These are phyloP conservation scores for Xestia sexstrigata DNA, from an alignment of 2,888 invertebrate species.

Conservation along the genomic window DNA sequence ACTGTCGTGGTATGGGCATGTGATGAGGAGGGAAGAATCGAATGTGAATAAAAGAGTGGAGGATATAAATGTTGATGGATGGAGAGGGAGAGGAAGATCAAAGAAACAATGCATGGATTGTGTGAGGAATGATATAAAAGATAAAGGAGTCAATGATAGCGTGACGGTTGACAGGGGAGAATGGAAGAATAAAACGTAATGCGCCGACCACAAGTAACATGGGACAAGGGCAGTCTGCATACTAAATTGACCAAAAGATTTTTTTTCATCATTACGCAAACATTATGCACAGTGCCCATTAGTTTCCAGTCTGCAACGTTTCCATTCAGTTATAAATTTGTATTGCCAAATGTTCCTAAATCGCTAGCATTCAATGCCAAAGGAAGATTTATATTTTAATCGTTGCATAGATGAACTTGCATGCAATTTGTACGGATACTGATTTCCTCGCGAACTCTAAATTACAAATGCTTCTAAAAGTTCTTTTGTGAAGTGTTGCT, in stretches of 20 bases:
- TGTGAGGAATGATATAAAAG: too few relatives aligned
- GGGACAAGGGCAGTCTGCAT: neutral
- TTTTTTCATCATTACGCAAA: slow-evolving; percentile 1
- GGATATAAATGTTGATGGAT: too few relatives aligned
- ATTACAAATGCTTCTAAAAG: too few relatives aligned
- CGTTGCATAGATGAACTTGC: slow-evolving; percentile 6
- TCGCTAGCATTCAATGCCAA: slow-evolving; percentile 28
- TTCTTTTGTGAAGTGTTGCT: neutral
- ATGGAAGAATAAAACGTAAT: too few relatives aligned
- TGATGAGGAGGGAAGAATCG: too few relatives aligned
- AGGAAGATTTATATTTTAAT: slow-evolving; percentile 20
- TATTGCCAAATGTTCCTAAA: slow-evolving; percentile 33
- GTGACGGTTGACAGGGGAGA: too few relatives aligned
- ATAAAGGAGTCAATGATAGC: too few relatives aligned
- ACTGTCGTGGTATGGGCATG: too few relatives aligned
- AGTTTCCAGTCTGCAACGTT: slow-evolving; percentile 17
- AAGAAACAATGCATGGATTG: too few relatives aligned
- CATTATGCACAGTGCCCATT: slow-evolving; percentile 27
- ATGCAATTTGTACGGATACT: slow-evolving; percentile 12
- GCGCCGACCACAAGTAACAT: too few relatives aligned
- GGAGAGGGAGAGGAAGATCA: too few relatives aligned
- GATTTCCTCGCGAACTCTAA: neutral
- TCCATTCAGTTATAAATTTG: slow-evolving; percentile 31
- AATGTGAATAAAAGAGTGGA: too few relatives aligned
- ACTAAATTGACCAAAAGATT: neutral